Percentiles rank a stretch among this genome's conserved stretches.
Evolutionary conservation across 2,113 vertebrate genomes (phyloP).

Genomic region (Ginglymostoma cirratum): DNA sequence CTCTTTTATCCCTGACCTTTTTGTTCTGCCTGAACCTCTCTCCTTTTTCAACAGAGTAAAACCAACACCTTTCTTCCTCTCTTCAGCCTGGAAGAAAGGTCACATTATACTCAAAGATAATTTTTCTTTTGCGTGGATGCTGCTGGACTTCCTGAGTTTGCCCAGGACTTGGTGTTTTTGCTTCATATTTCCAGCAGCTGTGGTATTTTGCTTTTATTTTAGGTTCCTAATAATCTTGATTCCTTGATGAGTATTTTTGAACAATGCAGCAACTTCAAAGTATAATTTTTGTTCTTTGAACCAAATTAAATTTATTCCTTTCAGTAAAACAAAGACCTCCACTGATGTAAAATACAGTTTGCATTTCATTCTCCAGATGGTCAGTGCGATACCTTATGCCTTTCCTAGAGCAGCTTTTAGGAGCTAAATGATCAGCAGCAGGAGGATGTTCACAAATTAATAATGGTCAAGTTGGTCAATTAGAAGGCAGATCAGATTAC

Average conservation of each 20-base stretch:
- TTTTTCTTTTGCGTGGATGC: too few relatives aligned
- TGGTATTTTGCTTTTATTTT: too few relatives aligned
- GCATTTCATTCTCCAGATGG: slow-evolving; percentile 30
- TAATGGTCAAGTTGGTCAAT: slow-evolving; percentile 32
- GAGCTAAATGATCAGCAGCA: slow-evolving; percentile 4
- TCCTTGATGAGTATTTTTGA: background rate
- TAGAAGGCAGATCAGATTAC: slow-evolving; percentile 28
- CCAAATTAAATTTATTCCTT: background rate
- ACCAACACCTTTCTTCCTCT: too few relatives aligned
- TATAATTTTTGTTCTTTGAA: background rate
- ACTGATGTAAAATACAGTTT: background rate
- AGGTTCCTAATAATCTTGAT: background rate
- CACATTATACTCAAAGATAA: too few relatives aligned
- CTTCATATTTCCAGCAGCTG: too few relatives aligned
- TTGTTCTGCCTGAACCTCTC: too few relatives aligned
- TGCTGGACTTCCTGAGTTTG: too few relatives aligned
- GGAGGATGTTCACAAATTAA: slow-evolving; percentile 17
- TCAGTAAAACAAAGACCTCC: background rate
- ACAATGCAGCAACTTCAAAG: background rate
- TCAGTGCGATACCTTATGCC: background rate
- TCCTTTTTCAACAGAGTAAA: too few relatives aligned
- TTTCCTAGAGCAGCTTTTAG: background rate
- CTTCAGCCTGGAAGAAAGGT: too few relatives aligned
- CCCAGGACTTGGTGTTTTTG: too few relatives aligned
- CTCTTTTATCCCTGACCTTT: too few relatives aligned